These are phyloP conservation scores for Polyergus mexicanus DNA, from an alignment of 1,140 invertebrate genomes.

Conservation along the genomic window DNA sequence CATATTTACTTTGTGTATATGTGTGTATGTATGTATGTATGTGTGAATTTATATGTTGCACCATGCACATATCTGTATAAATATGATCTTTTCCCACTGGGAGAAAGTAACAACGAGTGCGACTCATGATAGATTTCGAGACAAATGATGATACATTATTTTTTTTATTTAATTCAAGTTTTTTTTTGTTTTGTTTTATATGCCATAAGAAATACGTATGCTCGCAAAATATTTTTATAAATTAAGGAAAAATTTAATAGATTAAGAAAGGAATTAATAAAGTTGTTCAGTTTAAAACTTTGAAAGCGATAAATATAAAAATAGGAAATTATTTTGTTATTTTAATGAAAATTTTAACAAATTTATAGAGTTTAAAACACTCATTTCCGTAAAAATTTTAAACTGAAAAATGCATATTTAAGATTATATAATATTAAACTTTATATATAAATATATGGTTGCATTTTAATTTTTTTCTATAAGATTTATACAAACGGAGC, in stretches of 20 bases:
- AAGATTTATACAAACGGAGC: slow-evolving; percentile 6
- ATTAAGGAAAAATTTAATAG: not conserved
- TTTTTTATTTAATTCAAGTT: not conserved
- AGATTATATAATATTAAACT: not conserved
- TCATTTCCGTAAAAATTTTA: not conserved
- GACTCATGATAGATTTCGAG: slow-evolving; percentile 50
- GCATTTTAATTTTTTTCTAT: not conserved
- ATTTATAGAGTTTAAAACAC: not conserved
- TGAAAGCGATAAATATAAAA: not conserved
- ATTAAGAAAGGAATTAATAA: not conserved
- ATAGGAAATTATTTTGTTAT: not conserved
- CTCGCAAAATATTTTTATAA: slow-evolving; percentile 6
- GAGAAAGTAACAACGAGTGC: slow-evolving; percentile 42
- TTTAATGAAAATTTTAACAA: not conserved
- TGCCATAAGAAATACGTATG: not conserved
- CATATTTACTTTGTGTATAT: slow-evolving; percentile 22
- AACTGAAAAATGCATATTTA: not conserved
- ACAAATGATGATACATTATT: not conserved
- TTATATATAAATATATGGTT: not conserved
- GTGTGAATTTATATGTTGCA: not conserved
- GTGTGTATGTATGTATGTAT: slow-evolving; percentile 4
- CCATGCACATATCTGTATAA: slow-evolving; percentile 21
- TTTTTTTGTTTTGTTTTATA: not conserved
- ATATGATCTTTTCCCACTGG: slow-evolving; percentile 14
- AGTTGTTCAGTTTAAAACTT: not conserved